Conservation (phyloP, 2,113 vertebrate species). For the Cranoglanis bouderius region DNA sequence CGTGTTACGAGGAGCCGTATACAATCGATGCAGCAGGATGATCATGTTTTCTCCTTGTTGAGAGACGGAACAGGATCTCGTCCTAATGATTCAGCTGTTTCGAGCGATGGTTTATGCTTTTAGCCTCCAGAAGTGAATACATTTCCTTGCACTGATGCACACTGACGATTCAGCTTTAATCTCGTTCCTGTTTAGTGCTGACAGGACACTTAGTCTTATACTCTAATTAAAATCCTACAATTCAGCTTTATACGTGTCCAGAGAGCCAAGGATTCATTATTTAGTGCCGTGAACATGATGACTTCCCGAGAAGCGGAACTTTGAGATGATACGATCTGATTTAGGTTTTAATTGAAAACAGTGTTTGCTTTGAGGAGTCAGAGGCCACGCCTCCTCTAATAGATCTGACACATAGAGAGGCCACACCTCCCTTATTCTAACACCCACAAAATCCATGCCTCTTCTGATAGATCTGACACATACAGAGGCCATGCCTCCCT, state of each 20-base stretch:
- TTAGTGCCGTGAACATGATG: neutral
- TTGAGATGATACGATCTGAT: too few relatives aligned
- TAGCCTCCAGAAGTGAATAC: neutral
- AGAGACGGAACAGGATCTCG: neutral
- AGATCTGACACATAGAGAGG: neutral
- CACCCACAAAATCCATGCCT: neutral
- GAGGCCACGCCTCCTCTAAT: neutral
- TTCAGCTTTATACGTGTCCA: conserved; percentile 3
- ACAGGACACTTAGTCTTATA: neutral
- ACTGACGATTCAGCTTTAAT: conserved; percentile 25
- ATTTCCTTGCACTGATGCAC: conserved; percentile 2
- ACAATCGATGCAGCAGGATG: neutral
- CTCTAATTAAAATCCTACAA: conserved; percentile 10
- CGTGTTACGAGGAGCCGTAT: neutral
- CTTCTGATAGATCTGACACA: neutral
- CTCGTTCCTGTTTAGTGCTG: conserved; percentile 14
- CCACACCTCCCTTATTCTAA: neutral
- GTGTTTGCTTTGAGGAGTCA: neutral
- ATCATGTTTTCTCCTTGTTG: neutral
- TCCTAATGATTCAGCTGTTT: conserved; percentile 15
- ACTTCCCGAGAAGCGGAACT: neutral
- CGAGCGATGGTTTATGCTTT: neutral
- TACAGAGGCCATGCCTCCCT: neutral
- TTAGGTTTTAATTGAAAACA: neutral
- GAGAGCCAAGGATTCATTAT: neutral